phyloP scores from a whole-genome alignment of 2,797 vertebrate species.

The Squalus acanthias region DNA sequence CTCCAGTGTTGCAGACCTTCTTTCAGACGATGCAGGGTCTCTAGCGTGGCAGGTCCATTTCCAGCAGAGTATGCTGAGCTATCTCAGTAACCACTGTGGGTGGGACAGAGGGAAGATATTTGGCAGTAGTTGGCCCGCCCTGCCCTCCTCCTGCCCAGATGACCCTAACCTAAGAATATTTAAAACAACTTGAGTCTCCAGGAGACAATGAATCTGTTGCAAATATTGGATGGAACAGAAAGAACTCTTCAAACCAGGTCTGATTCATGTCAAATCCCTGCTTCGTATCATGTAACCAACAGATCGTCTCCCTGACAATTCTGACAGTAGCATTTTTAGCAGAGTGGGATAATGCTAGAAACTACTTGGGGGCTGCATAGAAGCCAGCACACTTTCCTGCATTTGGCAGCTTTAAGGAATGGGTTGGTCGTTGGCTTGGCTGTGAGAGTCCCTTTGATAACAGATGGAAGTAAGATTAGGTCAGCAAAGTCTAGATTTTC shows the following conservation, averaged over 20 bases:
- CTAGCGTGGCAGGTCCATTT: neutral
- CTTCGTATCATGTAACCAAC: neutral
- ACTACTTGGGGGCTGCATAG: neutral
- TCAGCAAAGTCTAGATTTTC: neutral
- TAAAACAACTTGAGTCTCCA: neutral
- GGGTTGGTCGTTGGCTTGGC: neutral
- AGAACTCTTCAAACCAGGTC: neutral
- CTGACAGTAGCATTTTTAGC: neutral
- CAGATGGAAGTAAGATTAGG: neutral
- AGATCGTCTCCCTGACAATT: neutral
- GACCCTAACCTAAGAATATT: neutral
- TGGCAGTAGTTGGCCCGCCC: too few relatives aligned
- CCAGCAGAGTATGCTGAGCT: neutral
- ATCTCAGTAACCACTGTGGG: neutral
- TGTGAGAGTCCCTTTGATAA: neutral
- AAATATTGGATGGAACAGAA: neutral
- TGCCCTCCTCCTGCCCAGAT: neutral
- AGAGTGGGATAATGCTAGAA: neutral
- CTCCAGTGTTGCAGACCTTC: neutral
- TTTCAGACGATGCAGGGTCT: neutral
- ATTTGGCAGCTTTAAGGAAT: neutral
- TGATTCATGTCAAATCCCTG: neutral
- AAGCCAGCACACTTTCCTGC: neutral
- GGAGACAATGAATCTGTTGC: neutral
- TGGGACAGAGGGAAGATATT: neutral